A percentile compares a stretch with the other conserved stretches of the same genome.
Evolutionary conservation across 2,888 invertebrate genomes (phyloP).

Genomic region (Drosophila kokeensis): DNA sequence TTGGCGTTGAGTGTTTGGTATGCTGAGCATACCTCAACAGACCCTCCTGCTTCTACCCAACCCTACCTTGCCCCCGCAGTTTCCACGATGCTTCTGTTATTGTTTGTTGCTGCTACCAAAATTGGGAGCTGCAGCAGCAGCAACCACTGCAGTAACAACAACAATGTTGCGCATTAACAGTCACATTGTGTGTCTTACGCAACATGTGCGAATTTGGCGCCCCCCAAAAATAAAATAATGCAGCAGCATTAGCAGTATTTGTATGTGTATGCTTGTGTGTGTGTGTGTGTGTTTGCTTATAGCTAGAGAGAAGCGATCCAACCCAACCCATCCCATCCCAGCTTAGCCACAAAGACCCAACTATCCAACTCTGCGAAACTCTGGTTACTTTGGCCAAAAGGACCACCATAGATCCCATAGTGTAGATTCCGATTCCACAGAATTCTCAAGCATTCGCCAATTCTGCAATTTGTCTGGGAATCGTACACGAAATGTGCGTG

Average conservation of each 20-base stretch:
- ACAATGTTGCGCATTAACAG: conserved; percentile 22
- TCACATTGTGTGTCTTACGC: conserved; percentile 50
- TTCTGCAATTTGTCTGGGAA: conserved; percentile 79
- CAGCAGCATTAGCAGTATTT: not conserved
- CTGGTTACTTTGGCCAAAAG: conserved; percentile 21
- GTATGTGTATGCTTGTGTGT: not conserved
- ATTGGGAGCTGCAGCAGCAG: conserved; percentile 32
- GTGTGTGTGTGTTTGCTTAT: not conserved
- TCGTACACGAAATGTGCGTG: conserved; percentile 79
- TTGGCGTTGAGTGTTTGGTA: conserved; percentile 80
- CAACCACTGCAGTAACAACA: conserved; percentile 25
- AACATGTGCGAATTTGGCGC: conserved; percentile 54
- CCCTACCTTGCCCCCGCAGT: not conserved
- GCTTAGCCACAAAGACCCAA: conserved; percentile 6
- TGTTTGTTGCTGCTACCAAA: conserved; percentile 52
- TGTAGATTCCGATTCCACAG: conserved; percentile 63
- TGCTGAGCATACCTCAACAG: conserved; percentile 49
- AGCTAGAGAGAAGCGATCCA: not conserved
- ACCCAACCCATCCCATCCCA: conserved; percentile 1
- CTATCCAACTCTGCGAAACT: conserved; percentile 7
- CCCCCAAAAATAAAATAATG: conserved; percentile 21
- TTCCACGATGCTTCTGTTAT: conserved; percentile 33
- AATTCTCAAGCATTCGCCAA: conserved; percentile 79
- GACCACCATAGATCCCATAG: conserved; percentile 73
- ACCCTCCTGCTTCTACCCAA: not conserved